Evolutionary conservation across 2,797 vertebrate species (phyloP).

Genomic region (Falco biarmicus): DNA sequence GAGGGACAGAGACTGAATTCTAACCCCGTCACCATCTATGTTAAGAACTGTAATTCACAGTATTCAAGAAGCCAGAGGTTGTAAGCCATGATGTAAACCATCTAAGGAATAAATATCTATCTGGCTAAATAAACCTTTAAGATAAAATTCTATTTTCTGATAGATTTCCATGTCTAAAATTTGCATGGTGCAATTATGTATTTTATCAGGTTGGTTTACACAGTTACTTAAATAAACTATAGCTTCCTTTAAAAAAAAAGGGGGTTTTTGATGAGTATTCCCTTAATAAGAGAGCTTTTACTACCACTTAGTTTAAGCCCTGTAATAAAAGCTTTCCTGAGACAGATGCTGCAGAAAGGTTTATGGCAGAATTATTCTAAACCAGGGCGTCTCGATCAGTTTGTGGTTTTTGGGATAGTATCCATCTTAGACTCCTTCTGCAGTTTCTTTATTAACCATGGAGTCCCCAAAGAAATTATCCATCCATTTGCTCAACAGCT

Average conservation of each 20-base stretch:
- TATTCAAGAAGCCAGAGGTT: neutral
- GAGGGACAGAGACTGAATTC: neutral
- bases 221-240: neutral
- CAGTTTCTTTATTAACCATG: neutral
- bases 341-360: neutral
- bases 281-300: neutral
- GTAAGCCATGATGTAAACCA: neutral
- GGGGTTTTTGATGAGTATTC: neutral
- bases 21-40: neutral
- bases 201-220: neutral
- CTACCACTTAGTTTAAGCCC: neutral
- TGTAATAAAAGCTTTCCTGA: neutral
- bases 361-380: neutral
- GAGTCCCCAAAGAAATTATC: neutral
- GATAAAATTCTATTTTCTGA: neutral
- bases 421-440: neutral
- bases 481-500: conserved; percentile 1
- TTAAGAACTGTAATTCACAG: neutral
- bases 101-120: neutral
- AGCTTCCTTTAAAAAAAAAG: neutral
- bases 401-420: neutral
- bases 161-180: neutral
- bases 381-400: neutral
- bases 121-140: neutral
- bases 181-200: neutral